A percentile compares a stretch with the other conserved stretches of the same genome.
phyloP scores from a whole-genome alignment of 2,797 vertebrate genomes.

The Molossus alvarezi region DNA sequence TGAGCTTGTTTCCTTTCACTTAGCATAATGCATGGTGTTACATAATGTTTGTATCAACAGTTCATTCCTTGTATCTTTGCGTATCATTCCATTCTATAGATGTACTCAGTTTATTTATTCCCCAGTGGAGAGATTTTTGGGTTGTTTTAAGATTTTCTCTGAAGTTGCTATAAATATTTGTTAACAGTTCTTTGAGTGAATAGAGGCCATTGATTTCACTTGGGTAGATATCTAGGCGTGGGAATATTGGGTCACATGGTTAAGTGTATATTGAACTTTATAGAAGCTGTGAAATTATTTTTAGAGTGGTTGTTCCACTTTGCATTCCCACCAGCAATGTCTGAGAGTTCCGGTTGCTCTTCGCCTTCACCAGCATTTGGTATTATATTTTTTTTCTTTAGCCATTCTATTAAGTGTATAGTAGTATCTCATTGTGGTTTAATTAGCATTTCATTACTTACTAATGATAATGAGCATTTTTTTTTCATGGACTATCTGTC shows the following conservation, averaged over 20 bases:
- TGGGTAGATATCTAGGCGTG: conserved; percentile 1
- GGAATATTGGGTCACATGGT: not conserved
- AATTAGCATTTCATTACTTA: conserved; percentile 61
- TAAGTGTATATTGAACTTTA: conserved; percentile 1
- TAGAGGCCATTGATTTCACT: conserved; percentile 39
- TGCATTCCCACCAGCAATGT: not conserved
- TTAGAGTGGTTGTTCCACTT: conserved; percentile 21
- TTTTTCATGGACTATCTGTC: not conserved
- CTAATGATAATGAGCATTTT: not conserved
- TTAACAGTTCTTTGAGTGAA: conserved; percentile 50
- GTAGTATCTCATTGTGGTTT: not conserved
- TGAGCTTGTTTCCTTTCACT: conserved; percentile 29
- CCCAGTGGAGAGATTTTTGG: not conserved
- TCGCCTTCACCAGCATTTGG: not conserved
- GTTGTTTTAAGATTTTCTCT: conserved; percentile 59
- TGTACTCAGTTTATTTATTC: conserved; percentile 3
- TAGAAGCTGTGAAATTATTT: conserved; percentile 40
- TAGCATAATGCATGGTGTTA: not conserved
- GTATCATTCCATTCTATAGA: not conserved
- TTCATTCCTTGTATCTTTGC: not conserved
- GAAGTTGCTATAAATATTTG: conserved; percentile 32
- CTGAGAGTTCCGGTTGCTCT: not conserved
- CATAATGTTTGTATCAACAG: not conserved
- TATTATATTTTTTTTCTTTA: not conserved
- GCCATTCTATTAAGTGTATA: not conserved